These are phyloP conservation scores for Drosophila subpulchrella DNA, from an alignment of 1,140 invertebrate species.

Conservation along the genomic window DNA sequence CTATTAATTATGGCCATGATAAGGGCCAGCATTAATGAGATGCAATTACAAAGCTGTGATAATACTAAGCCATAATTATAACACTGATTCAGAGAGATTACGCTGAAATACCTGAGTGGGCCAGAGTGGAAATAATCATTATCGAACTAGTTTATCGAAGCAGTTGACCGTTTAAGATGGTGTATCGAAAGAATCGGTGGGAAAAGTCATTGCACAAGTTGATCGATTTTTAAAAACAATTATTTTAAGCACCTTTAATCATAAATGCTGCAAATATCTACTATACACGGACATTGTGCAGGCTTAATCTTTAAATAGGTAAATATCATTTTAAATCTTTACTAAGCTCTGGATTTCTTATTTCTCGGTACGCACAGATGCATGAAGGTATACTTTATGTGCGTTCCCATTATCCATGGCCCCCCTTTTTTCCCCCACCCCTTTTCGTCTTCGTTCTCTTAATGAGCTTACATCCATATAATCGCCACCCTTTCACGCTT, in stretches of 20 bases:
- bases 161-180: background rate
- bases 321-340: background rate
- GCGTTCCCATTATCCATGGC: constrained; percentile 21
- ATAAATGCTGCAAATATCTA: background rate
- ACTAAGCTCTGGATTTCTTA: background rate
- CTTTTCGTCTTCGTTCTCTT: constrained; percentile 39
- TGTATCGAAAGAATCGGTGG: background rate
- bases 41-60: background rate
- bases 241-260: background rate
- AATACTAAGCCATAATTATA: background rate
- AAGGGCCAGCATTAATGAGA: constrained; percentile 14
- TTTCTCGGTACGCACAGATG: constrained; percentile 5
- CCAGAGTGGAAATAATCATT: background rate
- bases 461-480: constrained; percentile 33
- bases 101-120: background rate
- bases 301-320: background rate
- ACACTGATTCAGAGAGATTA: background rate
- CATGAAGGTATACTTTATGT: constrained; percentile 16
- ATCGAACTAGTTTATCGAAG: background rate
- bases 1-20: constrained; percentile 23
- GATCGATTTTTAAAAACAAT: too few species aligned
- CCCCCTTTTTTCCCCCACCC: background rate
- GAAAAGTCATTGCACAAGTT: background rate
- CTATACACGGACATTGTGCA: background rate
- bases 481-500: background rate